These are phyloP conservation scores for Macropis europaea DNA, from an alignment of 2,888 invertebrate genomes.

Conservation along the genomic window DNA sequence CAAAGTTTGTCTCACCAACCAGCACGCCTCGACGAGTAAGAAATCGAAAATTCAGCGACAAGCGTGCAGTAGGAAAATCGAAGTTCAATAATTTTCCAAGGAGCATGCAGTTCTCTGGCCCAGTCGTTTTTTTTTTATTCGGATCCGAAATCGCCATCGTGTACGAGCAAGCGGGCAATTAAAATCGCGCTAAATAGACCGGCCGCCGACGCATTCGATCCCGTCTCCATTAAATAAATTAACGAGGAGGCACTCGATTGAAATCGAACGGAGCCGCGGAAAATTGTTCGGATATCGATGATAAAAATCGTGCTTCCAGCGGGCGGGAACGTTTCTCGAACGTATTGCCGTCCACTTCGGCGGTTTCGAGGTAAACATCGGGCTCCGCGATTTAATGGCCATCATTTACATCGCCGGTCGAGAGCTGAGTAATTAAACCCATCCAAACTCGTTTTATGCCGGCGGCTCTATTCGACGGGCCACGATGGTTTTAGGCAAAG, in stretches of 20 bases:
- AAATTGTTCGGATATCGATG: constrained; percentile 43
- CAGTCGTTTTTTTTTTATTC: no score
- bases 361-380: constrained; percentile 68
- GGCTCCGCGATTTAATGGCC: constrained; percentile 71
- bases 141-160: not conserved
- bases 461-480: constrained; percentile 56
- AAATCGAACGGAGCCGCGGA: constrained; percentile 34
- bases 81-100: no score
- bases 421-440: constrained; percentile 77
- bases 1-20: no score
- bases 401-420: constrained; percentile 73
- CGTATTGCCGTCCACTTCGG: constrained; percentile 61
- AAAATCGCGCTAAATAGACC: constrained; percentile 47
- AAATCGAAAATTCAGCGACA: no score
- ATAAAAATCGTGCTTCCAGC: constrained; percentile 42
- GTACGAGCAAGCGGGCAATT: constrained; percentile 38
- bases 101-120: no score
- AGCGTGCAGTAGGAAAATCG: no score
- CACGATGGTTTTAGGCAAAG: constrained; percentile 58
- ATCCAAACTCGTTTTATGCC: constrained; percentile 68
- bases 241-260: constrained; percentile 36
- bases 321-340: constrained; percentile 41
- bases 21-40: no score
- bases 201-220: constrained; percentile 21
- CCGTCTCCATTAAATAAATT: constrained; percentile 33